Evolutionary conservation across 2,797 vertebrate genomes (phyloP).

Genomic region (Enteromius radiatus): DNA sequence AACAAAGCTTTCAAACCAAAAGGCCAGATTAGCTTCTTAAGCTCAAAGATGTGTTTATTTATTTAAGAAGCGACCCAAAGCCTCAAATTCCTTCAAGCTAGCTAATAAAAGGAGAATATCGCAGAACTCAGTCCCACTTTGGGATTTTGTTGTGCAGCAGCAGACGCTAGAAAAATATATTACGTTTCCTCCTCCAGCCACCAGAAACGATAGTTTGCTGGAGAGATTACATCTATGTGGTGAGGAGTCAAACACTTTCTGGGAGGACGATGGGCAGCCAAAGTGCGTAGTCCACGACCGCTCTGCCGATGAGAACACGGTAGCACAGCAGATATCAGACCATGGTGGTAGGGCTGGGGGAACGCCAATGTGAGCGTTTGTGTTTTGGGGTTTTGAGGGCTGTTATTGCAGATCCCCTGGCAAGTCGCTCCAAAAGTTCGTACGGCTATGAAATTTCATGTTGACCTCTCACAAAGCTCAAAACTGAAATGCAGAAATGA

Average conservation of each 20-base stretch:
- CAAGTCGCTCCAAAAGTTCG: slow-evolving; percentile 14
- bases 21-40: slow-evolving; percentile 18
- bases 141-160: slow-evolving; percentile 53
- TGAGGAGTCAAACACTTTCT: slow-evolving; percentile 22
- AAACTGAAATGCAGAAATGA: slow-evolving; percentile 48
- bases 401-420: slow-evolving; percentile 15
- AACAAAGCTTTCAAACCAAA: slow-evolving; percentile 41
- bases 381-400: slow-evolving; percentile 38
- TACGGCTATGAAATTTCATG: slow-evolving; percentile 21
- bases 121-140: slow-evolving; percentile 19
- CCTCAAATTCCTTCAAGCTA: slow-evolving; percentile 34
- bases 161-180: slow-evolving; percentile 67
- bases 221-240: slow-evolving; percentile 64
- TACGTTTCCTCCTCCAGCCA: slow-evolving; percentile 10
- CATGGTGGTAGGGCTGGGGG: background rate
- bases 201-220: slow-evolving; percentile 64
- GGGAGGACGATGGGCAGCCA: slow-evolving; percentile 8
- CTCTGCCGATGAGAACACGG: background rate
- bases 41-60: slow-evolving; percentile 22
- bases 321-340: slow-evolving; percentile 7
- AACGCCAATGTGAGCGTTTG: background rate
- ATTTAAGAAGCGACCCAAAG: slow-evolving; percentile 31
- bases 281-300: background rate
- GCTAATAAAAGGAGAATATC: slow-evolving; percentile 24
- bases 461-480: slow-evolving; percentile 42